phyloP scores from a whole-genome alignment of 2,888 invertebrate species.

The Oscheius sp. region DNA sequence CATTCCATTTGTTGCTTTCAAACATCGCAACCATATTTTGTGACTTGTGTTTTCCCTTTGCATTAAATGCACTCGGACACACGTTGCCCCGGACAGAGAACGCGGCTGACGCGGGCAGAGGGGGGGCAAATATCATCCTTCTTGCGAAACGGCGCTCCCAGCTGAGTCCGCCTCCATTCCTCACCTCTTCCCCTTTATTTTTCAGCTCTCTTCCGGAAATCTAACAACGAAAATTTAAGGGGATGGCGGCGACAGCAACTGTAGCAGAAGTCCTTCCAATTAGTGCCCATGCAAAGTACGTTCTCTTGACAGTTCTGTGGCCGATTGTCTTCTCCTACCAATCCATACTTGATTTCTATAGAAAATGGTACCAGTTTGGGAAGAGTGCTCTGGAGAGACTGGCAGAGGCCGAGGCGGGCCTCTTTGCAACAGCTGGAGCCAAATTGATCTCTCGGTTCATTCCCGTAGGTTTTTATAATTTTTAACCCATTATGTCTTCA shows the following conservation, averaged over 20 bases:
- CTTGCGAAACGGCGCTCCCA: constrained; percentile 14
- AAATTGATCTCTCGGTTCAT: constrained; percentile 41
- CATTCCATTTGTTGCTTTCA: no score
- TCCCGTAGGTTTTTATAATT: constrained; percentile 35
- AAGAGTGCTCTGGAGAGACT: constrained; percentile 32
- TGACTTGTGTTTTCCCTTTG: not conserved
- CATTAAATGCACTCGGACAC: not conserved
- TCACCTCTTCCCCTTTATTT: not conserved
- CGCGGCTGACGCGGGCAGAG: not conserved
- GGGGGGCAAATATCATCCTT: constrained; percentile 29
- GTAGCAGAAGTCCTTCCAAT: not conserved
- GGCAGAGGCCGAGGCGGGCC: constrained; percentile 43
- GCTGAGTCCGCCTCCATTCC: not conserved
- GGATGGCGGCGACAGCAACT: constrained; percentile 1
- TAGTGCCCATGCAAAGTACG: not conserved
- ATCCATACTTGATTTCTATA: not conserved
- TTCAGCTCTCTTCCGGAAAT: not conserved
- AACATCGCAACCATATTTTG: not conserved
- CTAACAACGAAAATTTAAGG: not conserved
- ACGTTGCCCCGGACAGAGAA: constrained; percentile 22
- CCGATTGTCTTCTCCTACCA: not conserved
- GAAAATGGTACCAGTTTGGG: constrained; percentile 33
- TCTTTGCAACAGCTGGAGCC: constrained; percentile 39
- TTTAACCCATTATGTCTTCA: constrained; percentile 5
- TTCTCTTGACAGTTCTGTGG: constrained; percentile 1